These are phyloP conservation scores for Epinotia demarniana DNA, from an alignment of 2,888 invertebrate genomes.

Conservation along the genomic window DNA sequence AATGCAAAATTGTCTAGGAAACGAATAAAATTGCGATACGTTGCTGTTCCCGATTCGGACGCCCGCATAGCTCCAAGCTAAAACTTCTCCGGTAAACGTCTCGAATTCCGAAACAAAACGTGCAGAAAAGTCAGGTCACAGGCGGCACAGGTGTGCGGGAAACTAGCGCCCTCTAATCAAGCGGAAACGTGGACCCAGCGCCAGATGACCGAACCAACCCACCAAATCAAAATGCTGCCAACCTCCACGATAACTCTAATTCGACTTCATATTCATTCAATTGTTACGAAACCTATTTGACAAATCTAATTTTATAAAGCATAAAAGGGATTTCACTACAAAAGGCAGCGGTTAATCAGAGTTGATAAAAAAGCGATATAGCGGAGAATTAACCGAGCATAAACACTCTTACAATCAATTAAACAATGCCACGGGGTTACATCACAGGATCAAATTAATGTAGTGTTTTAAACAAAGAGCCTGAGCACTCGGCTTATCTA, in stretches of 20 bases:
- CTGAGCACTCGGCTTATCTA: slow-evolving; percentile 68
- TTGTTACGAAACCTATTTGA: slow-evolving; percentile 48
- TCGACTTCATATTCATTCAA: slow-evolving; percentile 55
- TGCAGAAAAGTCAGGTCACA: slow-evolving; percentile 70
- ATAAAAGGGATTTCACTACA: slow-evolving; percentile 13
- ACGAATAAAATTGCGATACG: slow-evolving; percentile 38
- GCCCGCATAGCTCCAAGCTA: slow-evolving; percentile 70
- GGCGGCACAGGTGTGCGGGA: slow-evolving; percentile 75
- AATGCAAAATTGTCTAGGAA: slow-evolving; percentile 44
- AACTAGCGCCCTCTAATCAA: slow-evolving; percentile 79
- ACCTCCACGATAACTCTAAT: slow-evolving; percentile 51
- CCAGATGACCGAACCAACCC: slow-evolving; percentile 53
- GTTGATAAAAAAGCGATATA: slow-evolving; percentile 36
- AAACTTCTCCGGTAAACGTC: slow-evolving; percentile 69
- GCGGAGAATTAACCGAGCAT: slow-evolving; percentile 60
- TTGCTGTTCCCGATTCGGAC: slow-evolving; percentile 61
- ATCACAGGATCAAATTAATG: slow-evolving; percentile 75
- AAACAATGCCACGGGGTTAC: slow-evolving; percentile 70
- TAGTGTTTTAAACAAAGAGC: slow-evolving; percentile 72
- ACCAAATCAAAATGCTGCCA: slow-evolving; percentile 47
- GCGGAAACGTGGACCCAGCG: slow-evolving; percentile 71
- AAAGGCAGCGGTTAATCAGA: slow-evolving; percentile 17
- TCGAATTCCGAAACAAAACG: slow-evolving; percentile 76
- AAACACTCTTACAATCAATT: slow-evolving; percentile 71
- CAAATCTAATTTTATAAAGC: slow-evolving; percentile 14